Evolutionary conservation across 2,797 vertebrate genomes (phyloP), one percentile per base, ranked within the genome.

Genomic region (Takifugu rubripes): DNA sequence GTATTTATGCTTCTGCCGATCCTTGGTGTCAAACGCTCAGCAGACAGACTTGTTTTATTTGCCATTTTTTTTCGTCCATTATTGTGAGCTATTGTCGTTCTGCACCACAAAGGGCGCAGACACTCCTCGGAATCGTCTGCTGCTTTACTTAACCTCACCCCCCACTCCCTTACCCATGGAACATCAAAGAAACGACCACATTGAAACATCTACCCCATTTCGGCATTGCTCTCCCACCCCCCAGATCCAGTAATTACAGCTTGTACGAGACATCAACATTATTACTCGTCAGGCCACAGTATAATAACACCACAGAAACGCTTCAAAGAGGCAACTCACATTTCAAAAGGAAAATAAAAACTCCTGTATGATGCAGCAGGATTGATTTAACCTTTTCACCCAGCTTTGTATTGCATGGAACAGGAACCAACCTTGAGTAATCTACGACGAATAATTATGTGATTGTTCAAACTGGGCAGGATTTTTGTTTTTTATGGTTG

Each of bases 241-340:
- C 81, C 64, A 84, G 68, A 88, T 82, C 83, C 90, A 85, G 81
- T 92, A 92, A 92, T 92, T 91, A 90, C 73, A 83, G 88, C 85
- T 85, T 71, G 78, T 83, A 85, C 66, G 79, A 89, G 81, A 88
- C 87, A 90, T 89, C 87, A 90, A 83, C 81, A 85, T 89, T 89
- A 90, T 88, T 89, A 86, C 84, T 86, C 82, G 75, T 82, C 80
- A 85, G 78, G 81, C 82, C 83, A 69, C 79, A 61, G 77, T 84
- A 82, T 84, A 88, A 90, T 87, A 89, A 91, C 81, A 87, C 81
- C 79, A 78, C 84, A 83, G 36, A 72, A 82, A 72, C 75, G 84
- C 86, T 87, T 90, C 86, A 88, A 89, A 87, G 88, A 69, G 52
- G 64, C 79, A 82, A 82, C 81, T 86, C 80, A 78, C 64, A 85